Base-by-base conservation (phyloP, 2,797 vertebrate genomes). In the Phrynocephalus forsythii region DNA sequence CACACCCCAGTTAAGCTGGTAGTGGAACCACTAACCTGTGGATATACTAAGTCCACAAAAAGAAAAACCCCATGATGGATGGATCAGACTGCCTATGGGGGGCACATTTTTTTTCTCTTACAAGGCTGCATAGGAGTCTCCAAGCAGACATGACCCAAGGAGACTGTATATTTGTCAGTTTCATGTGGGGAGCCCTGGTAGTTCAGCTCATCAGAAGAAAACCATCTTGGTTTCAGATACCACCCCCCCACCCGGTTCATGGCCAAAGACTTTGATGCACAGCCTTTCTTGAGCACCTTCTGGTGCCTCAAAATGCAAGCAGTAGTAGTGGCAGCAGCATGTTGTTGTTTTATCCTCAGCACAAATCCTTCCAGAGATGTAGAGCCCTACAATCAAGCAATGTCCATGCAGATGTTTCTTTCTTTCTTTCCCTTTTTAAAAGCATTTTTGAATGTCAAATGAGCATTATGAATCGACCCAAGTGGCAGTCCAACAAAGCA, bases 361-460 rank as follows among this genome's bases (percentile, higher is more conserved):
- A 80, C 6, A 85, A 91, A 68, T 83, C 79, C 91, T 82, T 15
- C 44, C 78, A 0, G 2, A 93, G 90, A 83, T 87, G 83, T 52
- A 60, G 82, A 88, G 86, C 78, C 88, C 79, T 82, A 68, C 66
- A n/a, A 33, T 83, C 1, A 1, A 22, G 71, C 5, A 0, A 30
- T 79, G 72, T 82, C 89, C 88, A 87, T 16, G 85, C 81, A 76
- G 22, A 7, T 30, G 85, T 93, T 28, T 2, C 20, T n/a, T 26
- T 3, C 5, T 30, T 7, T 15, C 90, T 2, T 82, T 28, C 5
- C 20, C 26, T 13, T 52, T 63, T 63, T 69, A 76, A 85, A 88
- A 91, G 89, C 79, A 91, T 89, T 44, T 89, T 85, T 90, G 69
- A 84, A 91, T 84, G 85, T 85, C 72, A 80, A 88, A 93, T 89